Conservation (phyloP, 2,113 vertebrate genomes). For the Empidonax traillii region DNA sequence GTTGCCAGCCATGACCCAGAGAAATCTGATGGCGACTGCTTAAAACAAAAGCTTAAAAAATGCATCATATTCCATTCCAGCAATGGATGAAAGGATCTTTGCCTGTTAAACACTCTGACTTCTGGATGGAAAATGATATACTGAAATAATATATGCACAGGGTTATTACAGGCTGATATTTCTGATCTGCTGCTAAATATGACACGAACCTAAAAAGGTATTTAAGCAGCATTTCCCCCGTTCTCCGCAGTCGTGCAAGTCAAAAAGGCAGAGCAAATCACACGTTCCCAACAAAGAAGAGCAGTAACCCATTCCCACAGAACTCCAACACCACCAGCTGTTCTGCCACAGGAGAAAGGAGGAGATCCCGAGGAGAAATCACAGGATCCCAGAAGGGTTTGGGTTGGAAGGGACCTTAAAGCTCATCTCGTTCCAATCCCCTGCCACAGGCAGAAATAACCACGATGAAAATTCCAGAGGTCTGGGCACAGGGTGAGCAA, state of each 20-base stretch:
- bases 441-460: background rate
- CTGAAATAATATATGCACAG: background rate
- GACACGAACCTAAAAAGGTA: background rate
- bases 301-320: background rate
- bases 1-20: background rate
- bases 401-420: background rate
- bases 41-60: background rate
- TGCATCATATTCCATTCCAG: background rate
- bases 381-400: background rate
- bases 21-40: background rate
- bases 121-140: background rate
- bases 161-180: background rate
- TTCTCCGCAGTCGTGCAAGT: rapidly evolving
- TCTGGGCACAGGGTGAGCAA: background rate
- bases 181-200: background rate
- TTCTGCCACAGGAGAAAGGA: background rate
- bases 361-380: background rate
- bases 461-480: background rate
- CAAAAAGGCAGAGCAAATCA: background rate
- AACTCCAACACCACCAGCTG: background rate
- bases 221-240: background rate
- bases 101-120: background rate
- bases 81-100: background rate
- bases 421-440: background rate
- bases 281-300: rapidly evolving